These are phyloP conservation scores for Drosophila pseudotalamancana DNA, from an alignment of 2,888 invertebrate species.

Conservation along the genomic window DNA sequence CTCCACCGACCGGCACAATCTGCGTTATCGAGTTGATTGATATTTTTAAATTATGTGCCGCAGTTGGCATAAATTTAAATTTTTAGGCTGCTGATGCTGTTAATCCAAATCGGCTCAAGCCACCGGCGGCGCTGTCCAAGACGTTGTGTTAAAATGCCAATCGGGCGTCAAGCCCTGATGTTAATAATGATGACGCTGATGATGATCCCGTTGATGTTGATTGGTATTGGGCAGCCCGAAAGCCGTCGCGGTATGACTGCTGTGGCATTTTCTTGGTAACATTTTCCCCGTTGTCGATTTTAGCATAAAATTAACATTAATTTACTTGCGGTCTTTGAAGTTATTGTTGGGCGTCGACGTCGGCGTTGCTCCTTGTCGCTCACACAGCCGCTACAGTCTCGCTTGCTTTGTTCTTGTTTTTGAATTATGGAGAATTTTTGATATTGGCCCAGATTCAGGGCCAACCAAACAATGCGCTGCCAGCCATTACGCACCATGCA, in stretches of 20 bases:
- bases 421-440: constrained; percentile 72
- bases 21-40: constrained; percentile 79
- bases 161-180: constrained; percentile 51
- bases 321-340: constrained; percentile 80
- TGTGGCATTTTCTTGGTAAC: constrained; percentile 62
- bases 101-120: constrained; percentile 67
- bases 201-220: constrained; percentile 47
- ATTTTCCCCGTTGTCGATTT: constrained; percentile 64
- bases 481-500: constrained; percentile 61
- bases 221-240: constrained; percentile 47
- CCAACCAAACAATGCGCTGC: constrained; percentile 61
- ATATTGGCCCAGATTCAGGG: constrained; percentile 65
- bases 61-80: constrained; percentile 76
- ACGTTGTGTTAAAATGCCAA: constrained; percentile 77
- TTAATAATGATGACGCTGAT: constrained; percentile 31
- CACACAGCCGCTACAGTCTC: constrained; percentile 21
- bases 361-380: constrained; percentile 19
- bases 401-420: constrained; percentile 71
- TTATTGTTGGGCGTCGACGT: constrained; percentile 59
- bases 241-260: constrained; percentile 36
- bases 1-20: constrained; percentile 36
- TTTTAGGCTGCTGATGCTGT: constrained; percentile 69
- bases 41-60: constrained; percentile 79
- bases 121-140: constrained; percentile 34
- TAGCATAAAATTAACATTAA: constrained; percentile 80